Evolutionary conservation across 2,888 invertebrate genomes (phyloP).

Genomic region (Caenorhabditis doughertyi): DNA sequence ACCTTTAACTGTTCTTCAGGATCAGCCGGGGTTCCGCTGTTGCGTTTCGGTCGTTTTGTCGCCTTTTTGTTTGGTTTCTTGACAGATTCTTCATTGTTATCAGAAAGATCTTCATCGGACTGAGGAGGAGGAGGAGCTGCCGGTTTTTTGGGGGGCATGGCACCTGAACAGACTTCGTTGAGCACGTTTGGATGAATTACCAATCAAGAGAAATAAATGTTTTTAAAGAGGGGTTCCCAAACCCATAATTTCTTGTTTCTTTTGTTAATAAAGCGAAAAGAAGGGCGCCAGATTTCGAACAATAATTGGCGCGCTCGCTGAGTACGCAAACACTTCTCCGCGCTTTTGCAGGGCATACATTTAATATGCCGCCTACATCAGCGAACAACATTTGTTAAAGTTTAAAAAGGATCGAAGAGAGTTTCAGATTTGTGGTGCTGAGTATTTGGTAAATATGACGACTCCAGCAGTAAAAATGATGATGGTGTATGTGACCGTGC

Average conservation of each 20-base stretch:
- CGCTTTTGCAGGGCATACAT: not conserved
- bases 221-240: too few species aligned
- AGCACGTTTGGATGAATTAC: too few species aligned
- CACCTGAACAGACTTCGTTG: not conserved
- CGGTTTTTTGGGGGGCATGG: slow-evolving; percentile 42
- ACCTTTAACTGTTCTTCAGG: too few species aligned
- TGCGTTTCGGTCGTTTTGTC: not conserved
- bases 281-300: slow-evolving; percentile 50
- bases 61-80: slow-evolving; percentile 7
- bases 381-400: not conserved
- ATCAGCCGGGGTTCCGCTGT: not conserved
- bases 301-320: slow-evolving; percentile 29
- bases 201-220: too few species aligned
- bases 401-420: not conserved
- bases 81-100: slow-evolving; percentile 13
- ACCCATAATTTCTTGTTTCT: too few species aligned
- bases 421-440: too few species aligned
- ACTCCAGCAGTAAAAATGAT: slow-evolving; percentile 67
- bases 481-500: slow-evolving; percentile 74
- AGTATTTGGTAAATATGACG: slow-evolving; percentile 51
- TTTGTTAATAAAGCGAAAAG: too few species aligned
- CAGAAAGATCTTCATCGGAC: slow-evolving; percentile 56
- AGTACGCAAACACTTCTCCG: slow-evolving; percentile 42
- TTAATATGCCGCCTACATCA: not conserved
- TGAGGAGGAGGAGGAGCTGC: slow-evolving; percentile 37